phyloP scores from a whole-genome alignment of 2,888 invertebrate genomes.

The Criorhina ranunculi region DNA sequence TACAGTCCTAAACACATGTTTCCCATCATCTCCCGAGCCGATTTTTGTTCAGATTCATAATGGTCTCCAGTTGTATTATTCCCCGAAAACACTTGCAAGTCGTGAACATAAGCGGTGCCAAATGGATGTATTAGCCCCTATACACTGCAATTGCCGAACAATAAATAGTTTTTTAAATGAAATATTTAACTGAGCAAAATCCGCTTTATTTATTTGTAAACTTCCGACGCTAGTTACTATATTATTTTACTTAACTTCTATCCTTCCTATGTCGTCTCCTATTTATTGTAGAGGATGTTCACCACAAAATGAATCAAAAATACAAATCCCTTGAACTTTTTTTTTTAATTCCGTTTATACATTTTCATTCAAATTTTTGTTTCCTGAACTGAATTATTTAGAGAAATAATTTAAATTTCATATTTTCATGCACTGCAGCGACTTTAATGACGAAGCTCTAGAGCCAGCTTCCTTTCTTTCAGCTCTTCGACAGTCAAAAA shows the following conservation, averaged over 20 bases:
- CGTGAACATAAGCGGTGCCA: no score
- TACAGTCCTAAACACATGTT: no score
- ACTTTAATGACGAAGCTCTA: constrained; percentile 6
- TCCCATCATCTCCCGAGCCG: no score
- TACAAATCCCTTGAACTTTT: constrained; percentile 41
- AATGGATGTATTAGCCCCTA: no score
- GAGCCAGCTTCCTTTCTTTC: not conserved
- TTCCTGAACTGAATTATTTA: constrained; percentile 26
- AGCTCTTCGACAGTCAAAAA: constrained; percentile 4
- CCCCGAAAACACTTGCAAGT: no score
- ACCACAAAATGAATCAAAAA: constrained; percentile 31
- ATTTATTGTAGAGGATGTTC: no score
- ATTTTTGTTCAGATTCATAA: no score
- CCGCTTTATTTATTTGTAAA: constrained; percentile 26
- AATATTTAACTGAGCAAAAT: constrained; percentile 12
- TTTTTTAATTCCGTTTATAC: constrained; percentile 59
- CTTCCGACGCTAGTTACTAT: not conserved
- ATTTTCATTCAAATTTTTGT: constrained; percentile 30
- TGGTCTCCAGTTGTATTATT: no score
- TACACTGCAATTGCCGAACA: no score
- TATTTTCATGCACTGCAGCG: constrained; percentile 3
- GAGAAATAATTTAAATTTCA: constrained; percentile 41
- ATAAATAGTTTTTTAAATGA: not conserved
- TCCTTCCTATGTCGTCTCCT: not conserved
- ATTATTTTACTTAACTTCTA: constrained; percentile 22